Evolutionary conservation across 2,888 invertebrate genomes (phyloP).

Genomic region (Stegophylla sp.): DNA sequence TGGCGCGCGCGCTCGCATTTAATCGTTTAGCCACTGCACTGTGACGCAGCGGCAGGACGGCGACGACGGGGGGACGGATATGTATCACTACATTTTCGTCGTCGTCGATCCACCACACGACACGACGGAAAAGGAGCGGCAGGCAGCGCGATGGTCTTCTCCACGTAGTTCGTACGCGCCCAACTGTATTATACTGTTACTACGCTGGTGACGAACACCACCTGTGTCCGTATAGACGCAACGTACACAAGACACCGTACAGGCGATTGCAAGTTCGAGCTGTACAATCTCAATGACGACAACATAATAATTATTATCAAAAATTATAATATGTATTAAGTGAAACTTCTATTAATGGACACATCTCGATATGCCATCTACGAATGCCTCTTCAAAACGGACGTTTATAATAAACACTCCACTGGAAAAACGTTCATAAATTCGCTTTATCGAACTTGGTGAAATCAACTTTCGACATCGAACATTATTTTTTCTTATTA

Average conservation of each 20-base stretch:
- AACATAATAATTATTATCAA: too few relatives aligned
- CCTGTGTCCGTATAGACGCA: not conserved
- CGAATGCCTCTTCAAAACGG: too few relatives aligned
- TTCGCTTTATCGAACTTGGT: too few relatives aligned
- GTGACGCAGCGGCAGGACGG: not conserved
- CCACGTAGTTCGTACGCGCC: slow-evolving; percentile 6
- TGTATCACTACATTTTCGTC: slow-evolving; percentile 5
- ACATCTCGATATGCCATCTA: too few relatives aligned
- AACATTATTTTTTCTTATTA: too few relatives aligned
- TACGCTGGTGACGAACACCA: slow-evolving; percentile 15
- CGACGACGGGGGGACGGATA: not conserved
- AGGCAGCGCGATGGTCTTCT: slow-evolving; percentile 2
- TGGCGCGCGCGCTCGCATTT: not conserved
- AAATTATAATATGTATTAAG: too few relatives aligned
- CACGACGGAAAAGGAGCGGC: slow-evolving; percentile 47
- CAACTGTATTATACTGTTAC: not conserved
- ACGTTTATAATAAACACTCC: too few relatives aligned
- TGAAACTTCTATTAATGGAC: too few relatives aligned
- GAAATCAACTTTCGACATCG: too few relatives aligned
- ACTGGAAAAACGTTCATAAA: too few relatives aligned
- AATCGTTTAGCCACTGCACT: slow-evolving; percentile 26
- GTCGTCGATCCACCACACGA: slow-evolving; percentile 10
- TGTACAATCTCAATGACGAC: too few relatives aligned
- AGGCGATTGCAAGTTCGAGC: too few relatives aligned
- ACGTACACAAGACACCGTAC: not conserved